Percentiles rank a stretch among this genome's conserved stretches.
These are phyloP conservation scores for Rhinichthys klamathensis DNA, from an alignment of 2,113 vertebrate genomes.

Conservation along the genomic window DNA sequence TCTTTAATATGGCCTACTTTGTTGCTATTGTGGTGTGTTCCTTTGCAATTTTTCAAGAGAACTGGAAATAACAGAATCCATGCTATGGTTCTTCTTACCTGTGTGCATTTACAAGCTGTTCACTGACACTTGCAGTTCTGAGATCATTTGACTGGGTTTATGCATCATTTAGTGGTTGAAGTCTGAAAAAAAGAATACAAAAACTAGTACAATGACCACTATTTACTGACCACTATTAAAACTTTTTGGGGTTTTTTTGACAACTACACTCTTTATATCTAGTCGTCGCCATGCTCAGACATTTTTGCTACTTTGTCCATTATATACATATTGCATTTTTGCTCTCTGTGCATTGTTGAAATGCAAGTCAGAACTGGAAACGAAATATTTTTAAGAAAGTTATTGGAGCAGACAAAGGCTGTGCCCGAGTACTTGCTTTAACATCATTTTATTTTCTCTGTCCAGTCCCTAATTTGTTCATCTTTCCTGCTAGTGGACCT, in stretches of 20 bases:
- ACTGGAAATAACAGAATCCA: neutral
- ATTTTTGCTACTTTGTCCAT: neutral
- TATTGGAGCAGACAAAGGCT: neutral
- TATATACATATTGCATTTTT: slow-evolving; percentile 7
- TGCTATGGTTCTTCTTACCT: slow-evolving; percentile 5
- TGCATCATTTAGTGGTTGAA: slow-evolving; percentile 23
- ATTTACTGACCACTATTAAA: neutral
- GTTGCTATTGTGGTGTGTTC: neutral
- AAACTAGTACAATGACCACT: neutral
- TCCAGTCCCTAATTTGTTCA: neutral
- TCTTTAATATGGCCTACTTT: neutral
- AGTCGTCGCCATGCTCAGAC: neutral
- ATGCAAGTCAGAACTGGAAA: slow-evolving; percentile 8
- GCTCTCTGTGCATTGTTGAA: slow-evolving; percentile 1
- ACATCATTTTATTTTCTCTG: neutral
- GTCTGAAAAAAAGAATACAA: neutral
- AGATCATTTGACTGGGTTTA: neutral
- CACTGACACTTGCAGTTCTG: neutral
- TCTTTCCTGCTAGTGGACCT: neutral
- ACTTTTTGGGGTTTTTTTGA: neutral
- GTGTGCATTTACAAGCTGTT: slow-evolving; percentile 21
- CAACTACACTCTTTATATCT: neutral
- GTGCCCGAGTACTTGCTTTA: slow-evolving; percentile 5
- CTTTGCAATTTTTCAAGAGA: neutral
- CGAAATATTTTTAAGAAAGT: neutral